Evolutionary conservation across 2,888 invertebrate genomes (phyloP), one percentile per base, ranked within the genome.

Genomic region (Aproaerema taeniolella): DNA sequence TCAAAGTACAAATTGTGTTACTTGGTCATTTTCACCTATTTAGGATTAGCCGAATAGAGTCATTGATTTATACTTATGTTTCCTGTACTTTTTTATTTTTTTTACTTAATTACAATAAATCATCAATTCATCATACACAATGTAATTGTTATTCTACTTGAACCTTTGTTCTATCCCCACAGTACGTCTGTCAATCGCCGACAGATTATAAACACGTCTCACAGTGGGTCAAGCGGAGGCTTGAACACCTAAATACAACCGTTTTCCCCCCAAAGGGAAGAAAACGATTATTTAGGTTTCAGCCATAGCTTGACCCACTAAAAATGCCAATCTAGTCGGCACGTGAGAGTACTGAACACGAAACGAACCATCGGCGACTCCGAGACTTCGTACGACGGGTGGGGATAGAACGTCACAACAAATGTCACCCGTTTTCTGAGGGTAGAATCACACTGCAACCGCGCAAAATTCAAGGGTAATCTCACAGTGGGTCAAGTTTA

Each of bases 291-390:
- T n/a, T n/a, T n/a, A n/a, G n/a, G n/a, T n/a, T n/a, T n/a, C n/a
- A n/a, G n/a, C n/a, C n/a, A 39, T 25, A 41, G 41, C 41, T 45
- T 45, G 41, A 45, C 30, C 45, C 38, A 43, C 35, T n/a, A n/a
- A n/a, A n/a, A n/a, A n/a, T n/a, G n/a, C n/a, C n/a, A n/a, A n/a
- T n/a, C n/a, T n/a, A n/a, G n/a, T n/a, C n/a, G n/a, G n/a, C n/a
- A n/a, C n/a, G n/a, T n/a, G n/a, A n/a, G n/a, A n/a, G n/a, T n/a
- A n/a, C n/a, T n/a, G n/a, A n/a, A n/a, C n/a, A n/a, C n/a, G n/a
- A n/a, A n/a, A n/a, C n/a, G n/a, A n/a, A n/a, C n/a, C n/a, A n/a
- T n/a, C n/a, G n/a, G n/a, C n/a, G n/a, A n/a, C n/a, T n/a, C n/a
- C n/a, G n/a, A n/a, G n/a, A n/a, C n/a, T n/a, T n/a, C n/a, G n/a